These are phyloP conservation scores for Anolis carolinensis DNA, from an alignment of 2,113 vertebrate genomes.

Conservation along the genomic window DNA sequence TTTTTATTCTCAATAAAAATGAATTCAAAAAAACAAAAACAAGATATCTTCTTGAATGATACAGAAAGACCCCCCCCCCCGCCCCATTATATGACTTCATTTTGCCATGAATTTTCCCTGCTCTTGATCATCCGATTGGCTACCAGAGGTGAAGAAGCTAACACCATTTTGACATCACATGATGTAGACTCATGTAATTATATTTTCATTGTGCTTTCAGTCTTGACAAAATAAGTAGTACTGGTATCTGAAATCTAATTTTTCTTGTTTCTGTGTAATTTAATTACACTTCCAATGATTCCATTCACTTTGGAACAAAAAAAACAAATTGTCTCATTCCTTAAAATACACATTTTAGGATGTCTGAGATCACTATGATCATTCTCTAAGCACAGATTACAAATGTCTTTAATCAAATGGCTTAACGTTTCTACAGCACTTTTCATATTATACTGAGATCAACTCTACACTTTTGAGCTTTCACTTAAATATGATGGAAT, in stretches of 20 bases:
- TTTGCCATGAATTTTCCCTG: neutral
- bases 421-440: neutral
- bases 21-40: too few species aligned
- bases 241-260: neutral
- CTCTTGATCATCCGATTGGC: neutral
- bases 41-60: neutral
- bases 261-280: slow-evolving; percentile 9
- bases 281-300: slow-evolving; percentile 28
- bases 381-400: slow-evolving; percentile 10
- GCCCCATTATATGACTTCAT: neutral
- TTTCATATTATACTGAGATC: neutral
- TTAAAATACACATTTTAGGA: neutral
- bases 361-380: neutral
- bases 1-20: too few species aligned
- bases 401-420: slow-evolving; percentile 18
- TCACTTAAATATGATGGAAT: neutral
- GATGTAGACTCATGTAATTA: too few species aligned
- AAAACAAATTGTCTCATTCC: slow-evolving; percentile 8
- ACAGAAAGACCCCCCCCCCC: neutral
- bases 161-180: neutral
- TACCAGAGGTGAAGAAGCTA: neutral
- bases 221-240: neutral
- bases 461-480: neutral
- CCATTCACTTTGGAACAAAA: slow-evolving; percentile 10
- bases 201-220: neutral